phyloP scores from a whole-genome alignment of 2,113 vertebrate species.

The Galeopterus variegatus region DNA sequence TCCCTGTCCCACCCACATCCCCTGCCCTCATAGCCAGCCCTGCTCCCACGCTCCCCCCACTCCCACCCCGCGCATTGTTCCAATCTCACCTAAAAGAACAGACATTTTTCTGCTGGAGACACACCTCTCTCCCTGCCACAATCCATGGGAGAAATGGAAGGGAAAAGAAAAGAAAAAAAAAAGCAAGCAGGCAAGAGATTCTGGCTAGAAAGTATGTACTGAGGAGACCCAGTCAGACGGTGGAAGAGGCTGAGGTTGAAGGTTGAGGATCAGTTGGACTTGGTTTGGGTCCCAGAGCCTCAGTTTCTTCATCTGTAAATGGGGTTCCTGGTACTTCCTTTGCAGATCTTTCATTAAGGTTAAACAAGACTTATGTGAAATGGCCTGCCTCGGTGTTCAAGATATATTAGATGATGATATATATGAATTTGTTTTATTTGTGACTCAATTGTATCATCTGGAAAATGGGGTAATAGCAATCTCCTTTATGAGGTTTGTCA shows the following conservation, averaged over 20 bases:
- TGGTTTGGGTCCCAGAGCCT: not conserved
- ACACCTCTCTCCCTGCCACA: not conserved
- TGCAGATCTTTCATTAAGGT: not conserved
- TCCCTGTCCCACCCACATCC: not conserved
- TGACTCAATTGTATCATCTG: not conserved
- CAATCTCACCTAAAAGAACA: not conserved
- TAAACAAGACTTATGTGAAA: not conserved
- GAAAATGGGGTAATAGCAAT: not conserved
- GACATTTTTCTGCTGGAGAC: not conserved
- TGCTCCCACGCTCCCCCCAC: too few species aligned
- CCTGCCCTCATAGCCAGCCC: not conserved
- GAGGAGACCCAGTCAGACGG: not conserved
- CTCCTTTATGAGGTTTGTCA: not conserved
- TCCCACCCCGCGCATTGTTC: not conserved
- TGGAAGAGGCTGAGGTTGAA: not conserved
- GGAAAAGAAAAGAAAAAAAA: too few species aligned
- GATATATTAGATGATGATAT: not conserved
- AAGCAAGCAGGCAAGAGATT: not conserved
- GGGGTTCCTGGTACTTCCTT: not conserved
- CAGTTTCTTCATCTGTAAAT: not conserved
- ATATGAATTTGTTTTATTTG: not conserved
- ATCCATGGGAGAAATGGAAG: fast-evolving
- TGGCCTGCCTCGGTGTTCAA: not conserved
- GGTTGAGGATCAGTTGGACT: not conserved
- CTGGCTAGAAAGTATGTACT: too few species aligned